phyloP scores from a whole-genome alignment of 2,797 vertebrate species.

The Glossophaga mutica region DNA sequence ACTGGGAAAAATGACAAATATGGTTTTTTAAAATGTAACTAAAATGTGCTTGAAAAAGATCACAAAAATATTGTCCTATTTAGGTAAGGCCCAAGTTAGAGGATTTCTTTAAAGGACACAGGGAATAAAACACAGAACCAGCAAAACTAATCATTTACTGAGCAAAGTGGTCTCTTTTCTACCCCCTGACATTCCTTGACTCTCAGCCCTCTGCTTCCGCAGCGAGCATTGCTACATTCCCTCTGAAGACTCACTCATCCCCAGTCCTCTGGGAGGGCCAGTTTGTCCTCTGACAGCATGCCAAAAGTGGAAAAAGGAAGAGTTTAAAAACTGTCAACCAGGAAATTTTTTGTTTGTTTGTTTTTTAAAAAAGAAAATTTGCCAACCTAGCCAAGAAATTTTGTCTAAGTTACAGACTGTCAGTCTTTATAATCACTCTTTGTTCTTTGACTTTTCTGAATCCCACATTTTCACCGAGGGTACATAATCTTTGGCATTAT shows the following conservation, averaged over 20 bases:
- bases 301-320: slow-evolving; percentile 77
- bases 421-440: slow-evolving; percentile 74
- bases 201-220: neutral
- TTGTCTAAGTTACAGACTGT: slow-evolving; percentile 79
- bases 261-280: slow-evolving; percentile 72
- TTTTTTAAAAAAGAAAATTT: slow-evolving; percentile 74
- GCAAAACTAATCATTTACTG: neutral
- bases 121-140: neutral
- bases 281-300: slow-evolving; percentile 68
- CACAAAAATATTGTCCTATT: neutral
- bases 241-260: neutral
- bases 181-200: neutral
- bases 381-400: slow-evolving; percentile 75
- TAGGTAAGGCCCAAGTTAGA: slow-evolving; percentile 13
- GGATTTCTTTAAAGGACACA: slow-evolving; percentile 7
- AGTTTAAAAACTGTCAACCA: slow-evolving; percentile 78
- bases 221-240: neutral
- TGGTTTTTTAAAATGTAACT: neutral
- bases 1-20: slow-evolving; percentile 39
- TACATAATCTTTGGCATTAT: slow-evolving; percentile 78
- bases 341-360: slow-evolving; percentile 82
- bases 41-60: slow-evolving; percentile 42
- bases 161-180: neutral
- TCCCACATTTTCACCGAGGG: slow-evolving; percentile 76
- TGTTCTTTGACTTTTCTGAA: slow-evolving; percentile 72